A percentile compares a stretch with the other conserved stretches of the same genome.
phyloP scores from a whole-genome alignment of 2,888 invertebrate species.

The Bimastos eiseni region DNA sequence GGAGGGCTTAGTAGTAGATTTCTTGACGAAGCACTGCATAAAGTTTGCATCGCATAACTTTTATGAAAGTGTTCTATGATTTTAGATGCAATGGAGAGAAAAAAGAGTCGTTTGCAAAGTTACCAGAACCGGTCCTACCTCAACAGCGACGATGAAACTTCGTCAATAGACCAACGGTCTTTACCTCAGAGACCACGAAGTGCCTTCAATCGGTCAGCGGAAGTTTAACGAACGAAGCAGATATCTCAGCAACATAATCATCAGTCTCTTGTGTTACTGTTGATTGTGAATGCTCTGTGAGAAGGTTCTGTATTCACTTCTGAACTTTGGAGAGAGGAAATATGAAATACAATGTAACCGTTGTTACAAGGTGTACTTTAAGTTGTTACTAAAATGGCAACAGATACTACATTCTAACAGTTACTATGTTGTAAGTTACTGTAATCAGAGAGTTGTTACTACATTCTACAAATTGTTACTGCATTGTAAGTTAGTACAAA shows the following conservation, averaged over 20 bases:
- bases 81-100: neutral
- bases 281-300: neutral
- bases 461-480: too few relatives aligned
- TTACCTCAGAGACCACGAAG: neutral
- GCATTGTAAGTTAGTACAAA: too few relatives aligned
- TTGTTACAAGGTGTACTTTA: too few relatives aligned
- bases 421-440: too few relatives aligned
- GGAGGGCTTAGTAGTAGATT: too few relatives aligned
- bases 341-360: too few relatives aligned
- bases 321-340: too few relatives aligned
- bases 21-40: too few relatives aligned
- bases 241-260: neutral
- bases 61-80: neutral
- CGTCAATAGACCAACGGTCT: neutral
- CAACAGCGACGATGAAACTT: slow-evolving; percentile 1
- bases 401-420: too few relatives aligned
- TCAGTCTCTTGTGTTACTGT: neutral
- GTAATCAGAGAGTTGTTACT: too few relatives aligned
- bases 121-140: neutral
- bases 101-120: neutral
- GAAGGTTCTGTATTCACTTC: too few relatives aligned
- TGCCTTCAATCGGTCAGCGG: neutral
- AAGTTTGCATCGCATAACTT: neutral
- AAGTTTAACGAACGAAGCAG: neutral
- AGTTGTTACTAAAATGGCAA: too few relatives aligned